Percentiles rank a stretch among this genome's conserved stretches.
Evolutionary conservation across 2,113 vertebrate genomes (phyloP).

Genomic region (Caracal caracal): DNA sequence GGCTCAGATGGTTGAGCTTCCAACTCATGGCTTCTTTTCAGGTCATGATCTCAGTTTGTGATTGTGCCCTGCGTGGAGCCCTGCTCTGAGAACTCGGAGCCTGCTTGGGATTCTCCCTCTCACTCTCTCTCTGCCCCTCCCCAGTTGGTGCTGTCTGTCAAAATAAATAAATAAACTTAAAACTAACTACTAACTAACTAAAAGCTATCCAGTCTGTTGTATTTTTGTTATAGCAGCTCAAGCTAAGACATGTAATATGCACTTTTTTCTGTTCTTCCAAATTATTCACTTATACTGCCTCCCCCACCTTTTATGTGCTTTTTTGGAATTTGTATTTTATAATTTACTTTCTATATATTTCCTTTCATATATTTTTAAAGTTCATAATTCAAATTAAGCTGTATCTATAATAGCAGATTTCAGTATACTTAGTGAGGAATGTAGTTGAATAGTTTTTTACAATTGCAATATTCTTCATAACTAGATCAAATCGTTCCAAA

Average conservation of each 20-base stretch:
- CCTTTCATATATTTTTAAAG: neutral
- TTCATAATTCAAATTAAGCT: neutral
- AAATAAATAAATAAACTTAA: no score
- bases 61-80: no score
- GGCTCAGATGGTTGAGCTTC: no score
- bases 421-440: neutral
- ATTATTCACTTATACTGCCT: neutral
- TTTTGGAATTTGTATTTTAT: neutral
- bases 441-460: neutral
- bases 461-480: neutral
- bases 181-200: no score
- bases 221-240: neutral
- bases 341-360: neutral
- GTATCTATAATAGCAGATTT: neutral
- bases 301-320: neutral
- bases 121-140: no score
- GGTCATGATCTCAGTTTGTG: no score
- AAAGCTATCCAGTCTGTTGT: neutral
- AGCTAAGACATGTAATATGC: neutral
- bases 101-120: no score
- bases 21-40: no score
- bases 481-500: neutral
- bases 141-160: no score
- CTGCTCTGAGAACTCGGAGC: no score
- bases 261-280: neutral